Percentiles rank a stretch among this genome's conserved stretches.
Conservation (phyloP, 2,113 vertebrate genomes). For the Fukomys damarensis region DNA sequence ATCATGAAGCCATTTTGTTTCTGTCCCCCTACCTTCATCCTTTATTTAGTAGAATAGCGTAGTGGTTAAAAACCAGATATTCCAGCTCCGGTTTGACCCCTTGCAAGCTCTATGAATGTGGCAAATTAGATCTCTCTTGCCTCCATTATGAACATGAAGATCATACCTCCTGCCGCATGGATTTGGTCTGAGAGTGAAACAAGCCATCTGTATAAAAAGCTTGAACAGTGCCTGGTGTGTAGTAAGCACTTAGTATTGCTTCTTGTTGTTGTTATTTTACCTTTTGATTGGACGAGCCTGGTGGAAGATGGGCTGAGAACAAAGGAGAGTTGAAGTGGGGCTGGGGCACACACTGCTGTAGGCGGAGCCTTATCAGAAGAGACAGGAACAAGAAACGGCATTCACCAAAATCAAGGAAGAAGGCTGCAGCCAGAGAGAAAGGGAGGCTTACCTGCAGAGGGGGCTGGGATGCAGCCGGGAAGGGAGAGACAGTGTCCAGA, state of each 20-base stretch:
- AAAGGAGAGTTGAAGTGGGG: background rate
- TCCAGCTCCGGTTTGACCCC: background rate
- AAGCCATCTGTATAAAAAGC: background rate
- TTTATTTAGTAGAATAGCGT: constrained; percentile 24
- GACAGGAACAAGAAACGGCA: background rate
- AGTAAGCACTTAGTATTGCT: constrained; percentile 13
- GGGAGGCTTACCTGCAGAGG: background rate
- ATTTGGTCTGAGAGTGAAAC: background rate
- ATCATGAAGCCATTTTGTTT: background rate
- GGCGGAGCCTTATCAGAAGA: background rate
- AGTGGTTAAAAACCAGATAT: constrained; percentile 3
- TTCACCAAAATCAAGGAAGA: constrained; percentile 10
- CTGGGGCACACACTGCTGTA: background rate
- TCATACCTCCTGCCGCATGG: background rate
- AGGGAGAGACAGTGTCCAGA: background rate
- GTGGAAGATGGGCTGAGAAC: background rate
- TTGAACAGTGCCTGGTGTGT: background rate
- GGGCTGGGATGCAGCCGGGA: background rate
- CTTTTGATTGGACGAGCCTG: background rate
- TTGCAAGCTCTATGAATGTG: background rate
- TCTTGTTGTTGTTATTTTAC: background rate
- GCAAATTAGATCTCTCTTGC: background rate
- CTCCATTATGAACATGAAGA: background rate
- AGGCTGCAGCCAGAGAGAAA: background rate
- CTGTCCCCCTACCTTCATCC: background rate